Evolutionary conservation across 2,113 vertebrate species (phyloP).

Genomic region (Apus apus): DNA sequence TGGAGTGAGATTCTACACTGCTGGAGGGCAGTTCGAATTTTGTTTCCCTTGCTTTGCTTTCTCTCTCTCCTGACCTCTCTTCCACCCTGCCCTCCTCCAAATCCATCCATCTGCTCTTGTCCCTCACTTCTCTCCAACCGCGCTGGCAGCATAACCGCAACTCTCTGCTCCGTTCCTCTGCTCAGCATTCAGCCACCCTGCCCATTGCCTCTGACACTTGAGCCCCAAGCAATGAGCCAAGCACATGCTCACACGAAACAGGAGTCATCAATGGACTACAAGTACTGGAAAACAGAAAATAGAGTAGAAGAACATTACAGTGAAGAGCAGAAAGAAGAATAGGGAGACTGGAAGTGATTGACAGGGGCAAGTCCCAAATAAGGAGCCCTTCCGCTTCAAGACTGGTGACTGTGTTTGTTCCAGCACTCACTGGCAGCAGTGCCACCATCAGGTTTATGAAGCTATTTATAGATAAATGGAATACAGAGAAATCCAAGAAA

Average conservation of each 20-base stretch:
- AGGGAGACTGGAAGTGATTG: not conserved
- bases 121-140: constrained; percentile 17
- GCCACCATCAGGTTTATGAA: constrained; percentile 6
- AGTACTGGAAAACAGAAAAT: not conserved
- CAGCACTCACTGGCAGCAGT: constrained; percentile 15
- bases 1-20: constrained; percentile 50
- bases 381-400: not conserved
- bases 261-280: not conserved
- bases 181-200: not conserved
- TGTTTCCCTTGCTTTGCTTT: constrained; percentile 38
- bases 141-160: constrained; percentile 2
- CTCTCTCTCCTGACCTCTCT: constrained; percentile 38
- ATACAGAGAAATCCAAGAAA: constrained; percentile 23
- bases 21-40: constrained; percentile 45
- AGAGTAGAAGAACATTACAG: not conserved
- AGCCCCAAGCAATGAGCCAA: not conserved
- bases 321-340: not conserved
- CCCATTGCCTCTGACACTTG: not conserved
- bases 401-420: constrained; percentile 14
- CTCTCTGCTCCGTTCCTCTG: not conserved
- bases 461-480: constrained; percentile 62
- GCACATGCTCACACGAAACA: not conserved
- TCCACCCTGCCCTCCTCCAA: constrained; percentile 50
- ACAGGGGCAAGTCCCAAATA: constrained; percentile 24
- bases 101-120: constrained; percentile 67